Base-by-base conservation (phyloP, 2,888 invertebrate genomes). In the Palloptera scutellata region DNA sequence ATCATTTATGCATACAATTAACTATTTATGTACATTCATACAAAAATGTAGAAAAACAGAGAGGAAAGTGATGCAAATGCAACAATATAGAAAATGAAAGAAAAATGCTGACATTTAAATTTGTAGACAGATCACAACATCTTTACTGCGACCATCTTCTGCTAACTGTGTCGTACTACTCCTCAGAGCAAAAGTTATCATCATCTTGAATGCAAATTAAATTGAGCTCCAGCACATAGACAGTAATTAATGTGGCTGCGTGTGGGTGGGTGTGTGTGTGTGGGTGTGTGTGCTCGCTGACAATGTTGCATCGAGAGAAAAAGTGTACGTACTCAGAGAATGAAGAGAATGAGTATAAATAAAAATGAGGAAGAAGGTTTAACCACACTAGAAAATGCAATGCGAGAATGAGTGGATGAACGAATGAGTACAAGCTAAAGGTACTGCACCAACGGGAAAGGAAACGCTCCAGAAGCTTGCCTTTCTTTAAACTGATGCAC, bases 161-260 rank as follows among this genome's bases (percentile, higher is more conserved):
- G 6, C 30, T 30, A 4, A 6, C 30, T 4, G 30, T 30, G 6
- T 30, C n/a, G n/a, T 30, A 4, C 30, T 30, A 30, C 30, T 6
- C 30, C 30, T 30, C 2, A 30, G 19, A 51, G 13, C 52, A 41
- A 65, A 60, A 57, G 61, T 64, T 69, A 59, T 64, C 68, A 54
- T 70, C 58, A 64, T 61, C 64, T 61, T 67, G 70, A 71, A 73
- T 72, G 73, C 67, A 72, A 70, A 74, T 74, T 72, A 71, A 74
- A 74, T 73, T 68, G 69, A 70, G 70, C 70, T 68, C 66, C 70
- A 61, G 64, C 64, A 51, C 64, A 55, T 55, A 15, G 55, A 65
- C 64, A 68, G 67, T 69, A 72, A 73, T 72, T 73, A 73, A 70
- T 70, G 67, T 68, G n/a, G n/a, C n/a, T n/a, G n/a, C n/a, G n/a